phyloP scores from a whole-genome alignment of 1,140 invertebrate genomes.

The Drosophila orosa region DNA sequence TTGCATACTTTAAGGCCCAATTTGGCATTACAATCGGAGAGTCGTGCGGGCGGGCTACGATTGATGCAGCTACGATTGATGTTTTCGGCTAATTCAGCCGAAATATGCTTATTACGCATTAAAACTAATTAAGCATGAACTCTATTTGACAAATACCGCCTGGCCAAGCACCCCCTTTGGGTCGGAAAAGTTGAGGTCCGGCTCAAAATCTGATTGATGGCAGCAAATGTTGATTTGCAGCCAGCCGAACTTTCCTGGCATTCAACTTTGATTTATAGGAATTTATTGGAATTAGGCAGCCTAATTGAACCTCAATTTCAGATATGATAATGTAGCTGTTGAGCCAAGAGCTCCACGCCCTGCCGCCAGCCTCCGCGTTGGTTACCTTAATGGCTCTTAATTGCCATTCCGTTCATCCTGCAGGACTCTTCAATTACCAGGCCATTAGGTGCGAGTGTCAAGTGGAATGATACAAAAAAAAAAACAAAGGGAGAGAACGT shows the following conservation, averaged over 20 bases:
- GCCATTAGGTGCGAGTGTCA: conserved; percentile 39
- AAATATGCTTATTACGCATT: conserved; percentile 79
- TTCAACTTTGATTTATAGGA: conserved; percentile 42
- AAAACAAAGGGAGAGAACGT: background rate
- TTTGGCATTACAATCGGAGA: conserved; percentile 64
- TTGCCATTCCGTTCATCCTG: conserved; percentile 26
- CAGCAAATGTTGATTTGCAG: conserved; percentile 34
- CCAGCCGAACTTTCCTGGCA: conserved; percentile 9
- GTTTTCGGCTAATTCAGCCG: conserved; percentile 69
- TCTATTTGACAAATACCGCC: conserved; percentile 35
- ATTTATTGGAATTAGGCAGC: conserved; percentile 31
- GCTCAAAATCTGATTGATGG: conserved; percentile 47
- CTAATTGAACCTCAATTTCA: conserved; percentile 41
- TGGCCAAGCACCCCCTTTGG: background rate
- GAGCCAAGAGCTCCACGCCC: background rate
- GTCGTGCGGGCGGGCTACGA: background rate
- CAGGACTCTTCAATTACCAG: conserved; percentile 44
- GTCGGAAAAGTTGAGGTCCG: background rate
- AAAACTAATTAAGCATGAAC: conserved; percentile 78
- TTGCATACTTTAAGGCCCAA: conserved; percentile 74
- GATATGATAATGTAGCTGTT: conserved; percentile 19
- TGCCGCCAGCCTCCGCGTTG: background rate
- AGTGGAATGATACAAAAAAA: conserved; percentile 8
- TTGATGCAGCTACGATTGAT: conserved; percentile 35
- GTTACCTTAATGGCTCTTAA: conserved; percentile 43